Evolutionary conservation across 1,140 invertebrate genomes (phyloP), one percentile per base, ranked within the genome.

Genomic region (Hormaphis cornu): DNA sequence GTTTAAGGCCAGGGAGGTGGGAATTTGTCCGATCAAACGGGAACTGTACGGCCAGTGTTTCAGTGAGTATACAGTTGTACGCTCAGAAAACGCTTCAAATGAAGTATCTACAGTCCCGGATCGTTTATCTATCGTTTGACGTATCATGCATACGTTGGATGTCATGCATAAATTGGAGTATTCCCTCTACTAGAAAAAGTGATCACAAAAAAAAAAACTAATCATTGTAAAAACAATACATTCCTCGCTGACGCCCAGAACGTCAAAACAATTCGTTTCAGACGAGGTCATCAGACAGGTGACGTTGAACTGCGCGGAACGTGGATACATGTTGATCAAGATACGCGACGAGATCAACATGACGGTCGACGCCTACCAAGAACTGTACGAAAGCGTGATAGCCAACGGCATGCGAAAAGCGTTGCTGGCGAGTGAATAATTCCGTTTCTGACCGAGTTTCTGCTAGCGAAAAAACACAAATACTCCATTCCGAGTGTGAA

Each of bases 371-470:
- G 93, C 95, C 1, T 98, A 97, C 76, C 86, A 87, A 84, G 92
- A 90, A 0, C 82, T 99, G 1, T 97, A 98, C 78, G 96, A 97
- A 78, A 97, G 93, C 78, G 94, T 93, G 69, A 91, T 97, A 63
- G 95, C 95, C 6, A 98, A 97, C 78, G 95, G 96, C 30, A 93
- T 98, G 84, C 86, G 96, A 50, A 99, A 98, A 83, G 93, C 95
- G 14, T 79, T 97, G 59, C 89, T 48, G 59, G 59, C 10, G 16
- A 48, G 42, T 72, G 22, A n/a, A n/a, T n/a, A n/a, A n/a, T n/a
- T n/a, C n/a, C n/a, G n/a, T n/a, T n/a, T n/a, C n/a, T n/a, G n/a
- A n/a, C n/a, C n/a, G n/a, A n/a, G n/a, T n/a, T n/a, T n/a, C n/a
- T n/a, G n/a, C n/a, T n/a, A n/a, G n/a, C n/a, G n/a, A n/a, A n/a